Base-by-base conservation (phyloP, 2,113 vertebrate genomes). In the Pleuronectes platessa region DNA sequence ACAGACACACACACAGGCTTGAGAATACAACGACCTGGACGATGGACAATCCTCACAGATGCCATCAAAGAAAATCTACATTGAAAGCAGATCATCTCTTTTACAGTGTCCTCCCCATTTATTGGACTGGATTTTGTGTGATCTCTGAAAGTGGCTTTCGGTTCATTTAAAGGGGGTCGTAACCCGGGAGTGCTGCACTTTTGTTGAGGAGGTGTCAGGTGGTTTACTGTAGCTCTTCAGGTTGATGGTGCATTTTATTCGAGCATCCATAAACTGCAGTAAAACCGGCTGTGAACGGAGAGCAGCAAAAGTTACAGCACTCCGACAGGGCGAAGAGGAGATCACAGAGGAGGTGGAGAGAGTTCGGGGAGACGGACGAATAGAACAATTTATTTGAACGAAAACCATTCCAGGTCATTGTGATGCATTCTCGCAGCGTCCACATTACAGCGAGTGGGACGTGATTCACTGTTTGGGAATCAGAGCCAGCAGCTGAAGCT, bases 201-300 rank as follows among this genome's bases (percentile, higher is more conserved):
- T 59, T 79, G 51, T 74, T 47, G 45, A 20, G 17, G 47, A 72
- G 53, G 53, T 67, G n/a, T 68, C 56, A 51, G 56, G 31, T 62
- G 51, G 68, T 84, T 84, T 81, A 81, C 47, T 65, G 61, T 64
- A 59, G 76, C 71, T 53, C 51, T 65, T 74, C 42, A 67, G 64
- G 45, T 78, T 76, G 76, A 85, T 84, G 71, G 42, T 51, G 59
- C 65, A 45, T 85, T 85, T 79, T 85, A 85, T 79, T 67, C 45
- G 54, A 82, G 64, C 61, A 55, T 64, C 69, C 10, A 73, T 66
- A 79, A 74, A 80, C 64, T 74, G 78, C 68, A 71, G 24, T 86
- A 61, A 88, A 89, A 91, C n/a, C 58, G 18, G 20, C 74, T 47
- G 18, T 82, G 74, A 84, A 70, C 64, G 59, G 13, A 63, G 65